phyloP scores from a whole-genome alignment of 2,888 invertebrate genomes.

The Myopa testacea region DNA sequence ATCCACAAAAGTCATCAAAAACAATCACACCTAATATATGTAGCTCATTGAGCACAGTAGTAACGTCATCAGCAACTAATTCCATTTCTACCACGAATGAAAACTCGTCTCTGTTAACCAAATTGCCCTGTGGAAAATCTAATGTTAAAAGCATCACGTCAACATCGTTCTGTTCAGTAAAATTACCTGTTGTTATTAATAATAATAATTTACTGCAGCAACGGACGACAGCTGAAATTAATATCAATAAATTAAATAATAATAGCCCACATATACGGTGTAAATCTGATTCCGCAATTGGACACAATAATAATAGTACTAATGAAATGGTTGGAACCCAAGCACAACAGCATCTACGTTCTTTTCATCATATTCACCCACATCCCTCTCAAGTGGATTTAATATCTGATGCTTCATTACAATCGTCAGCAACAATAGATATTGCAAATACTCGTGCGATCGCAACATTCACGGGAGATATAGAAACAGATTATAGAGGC shows the following conservation, averaged over 20 bases:
- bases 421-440: conserved; percentile 43
- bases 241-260: conserved; percentile 26
- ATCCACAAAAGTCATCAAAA: conserved; percentile 8
- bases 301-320: conserved; percentile 43
- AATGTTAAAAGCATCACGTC: background rate
- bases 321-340: conserved; percentile 57
- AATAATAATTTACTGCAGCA: conserved; percentile 32
- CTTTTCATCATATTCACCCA: conserved; percentile 35
- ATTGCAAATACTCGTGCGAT: conserved; percentile 28
- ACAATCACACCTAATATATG: background rate
- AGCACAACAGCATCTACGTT: conserved; percentile 34
- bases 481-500: conserved; percentile 30
- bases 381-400: conserved; percentile 36
- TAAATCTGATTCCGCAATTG: conserved; percentile 28
- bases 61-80: background rate
- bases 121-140: background rate
- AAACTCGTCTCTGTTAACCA: background rate
- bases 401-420: conserved; percentile 32
- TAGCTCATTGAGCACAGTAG: background rate
- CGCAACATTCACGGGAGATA: conserved; percentile 43
- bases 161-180: background rate
- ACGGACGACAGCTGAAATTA: background rate
- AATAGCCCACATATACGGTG: conserved; percentile 23
- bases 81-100: background rate
- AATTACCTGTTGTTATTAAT: conserved; percentile 1